Percentiles rank a stretch among this genome's conserved stretches.
Evolutionary conservation across 2,797 vertebrate genomes (phyloP).

Genomic region (Sorex maritimensis): DNA sequence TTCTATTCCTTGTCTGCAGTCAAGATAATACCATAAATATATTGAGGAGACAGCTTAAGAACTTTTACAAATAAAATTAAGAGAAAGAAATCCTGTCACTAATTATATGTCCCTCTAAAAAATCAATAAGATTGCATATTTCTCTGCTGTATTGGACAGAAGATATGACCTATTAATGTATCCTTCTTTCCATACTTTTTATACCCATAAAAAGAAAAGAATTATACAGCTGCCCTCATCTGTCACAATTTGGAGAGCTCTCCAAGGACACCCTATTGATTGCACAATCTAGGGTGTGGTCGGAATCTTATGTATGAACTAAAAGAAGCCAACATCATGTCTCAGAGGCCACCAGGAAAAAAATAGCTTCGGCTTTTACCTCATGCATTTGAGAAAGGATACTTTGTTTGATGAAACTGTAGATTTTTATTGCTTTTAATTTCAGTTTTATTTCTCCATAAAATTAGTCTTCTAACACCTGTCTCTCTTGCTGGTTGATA

Average conservation of each 20-base stretch:
- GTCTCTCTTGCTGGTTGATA: not conserved
- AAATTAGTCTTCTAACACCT: not conserved
- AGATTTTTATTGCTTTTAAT: conserved; percentile 44
- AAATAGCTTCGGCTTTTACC: not conserved
- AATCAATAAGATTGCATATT: conserved; percentile 3
- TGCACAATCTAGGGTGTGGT: not conserved
- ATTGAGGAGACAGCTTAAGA: not conserved
- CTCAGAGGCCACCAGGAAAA: conserved; percentile 26
- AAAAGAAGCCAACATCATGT: conserved; percentile 16
- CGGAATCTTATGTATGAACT: conserved; percentile 7
- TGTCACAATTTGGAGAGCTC: not conserved
- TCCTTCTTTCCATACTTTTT: not conserved
- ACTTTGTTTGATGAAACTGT: conserved; percentile 1
- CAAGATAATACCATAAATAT: not conserved
- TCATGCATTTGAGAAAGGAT: not conserved
- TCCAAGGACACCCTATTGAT: not conserved
- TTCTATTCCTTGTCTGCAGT: not conserved
- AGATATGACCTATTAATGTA: not conserved
- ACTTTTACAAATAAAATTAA: conserved; percentile 7
- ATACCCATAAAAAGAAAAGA: not conserved
- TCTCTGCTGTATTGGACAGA: not conserved
- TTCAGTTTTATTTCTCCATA: conserved; percentile 52
- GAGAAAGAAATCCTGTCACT: not conserved
- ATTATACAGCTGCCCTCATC: not conserved
- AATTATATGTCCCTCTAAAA: not conserved